These are phyloP conservation scores for Sebastes vulpes DNA, from an alignment of 2,797 vertebrate species.

Conservation along the genomic window DNA sequence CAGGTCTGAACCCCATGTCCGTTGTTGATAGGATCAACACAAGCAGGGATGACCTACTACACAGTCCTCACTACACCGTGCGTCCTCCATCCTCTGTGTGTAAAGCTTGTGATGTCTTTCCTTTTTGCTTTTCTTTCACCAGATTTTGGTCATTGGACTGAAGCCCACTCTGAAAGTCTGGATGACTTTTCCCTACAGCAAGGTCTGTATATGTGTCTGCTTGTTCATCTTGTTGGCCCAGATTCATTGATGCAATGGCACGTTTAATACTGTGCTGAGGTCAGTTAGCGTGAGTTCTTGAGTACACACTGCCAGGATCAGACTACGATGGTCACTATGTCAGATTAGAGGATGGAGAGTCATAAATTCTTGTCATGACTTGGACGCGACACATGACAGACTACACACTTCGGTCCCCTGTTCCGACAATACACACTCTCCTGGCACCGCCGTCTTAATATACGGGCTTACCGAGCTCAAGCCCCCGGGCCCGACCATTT, in stretches of 20 bases:
- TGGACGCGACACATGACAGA: no score
- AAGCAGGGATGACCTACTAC: not conserved
- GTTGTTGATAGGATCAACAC: no score
- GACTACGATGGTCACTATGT: no score
- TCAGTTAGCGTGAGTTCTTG: not conserved
- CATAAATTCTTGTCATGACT: no score
- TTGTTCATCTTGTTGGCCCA: not conserved
- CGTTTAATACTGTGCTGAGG: not conserved
- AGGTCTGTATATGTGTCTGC: conserved; percentile 76
- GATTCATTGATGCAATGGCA: not conserved
- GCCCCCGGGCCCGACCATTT: no score
- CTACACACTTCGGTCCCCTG: no score
- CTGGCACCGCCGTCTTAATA: no score
- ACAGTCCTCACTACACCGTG: not conserved
- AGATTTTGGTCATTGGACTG: conserved; percentile 96
- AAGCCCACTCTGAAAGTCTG: conserved; percentile 97
- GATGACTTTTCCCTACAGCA: conserved; percentile 97
- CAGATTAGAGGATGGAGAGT: no score
- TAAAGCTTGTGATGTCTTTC: not conserved
- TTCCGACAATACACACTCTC: no score
- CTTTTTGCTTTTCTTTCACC: conserved; percentile 17
- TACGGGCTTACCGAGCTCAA: no score
- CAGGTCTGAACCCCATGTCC: no score
- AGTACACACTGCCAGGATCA: not conserved
- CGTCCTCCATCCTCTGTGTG: not conserved